Evolutionary conservation across 2,113 vertebrate genomes (phyloP).

Genomic region (Chroicocephalus ridibundus): DNA sequence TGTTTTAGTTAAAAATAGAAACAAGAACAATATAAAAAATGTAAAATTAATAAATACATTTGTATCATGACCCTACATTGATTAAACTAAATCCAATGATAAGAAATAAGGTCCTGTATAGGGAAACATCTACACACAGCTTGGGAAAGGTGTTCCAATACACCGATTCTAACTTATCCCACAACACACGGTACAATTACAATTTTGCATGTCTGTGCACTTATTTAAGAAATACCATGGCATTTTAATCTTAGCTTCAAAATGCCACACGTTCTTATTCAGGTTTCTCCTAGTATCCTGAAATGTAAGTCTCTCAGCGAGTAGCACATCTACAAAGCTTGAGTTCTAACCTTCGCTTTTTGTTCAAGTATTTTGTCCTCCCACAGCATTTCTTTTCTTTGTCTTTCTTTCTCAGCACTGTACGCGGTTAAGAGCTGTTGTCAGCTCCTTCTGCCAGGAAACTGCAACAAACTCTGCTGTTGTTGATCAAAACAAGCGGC

Average conservation of each 20-base stretch:
- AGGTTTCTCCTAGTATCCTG: not conserved
- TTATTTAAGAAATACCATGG: not conserved
- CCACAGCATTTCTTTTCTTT: not conserved
- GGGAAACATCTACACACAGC: not conserved
- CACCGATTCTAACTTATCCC: not conserved
- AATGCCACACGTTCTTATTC: not conserved
- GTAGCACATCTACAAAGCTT: not conserved
- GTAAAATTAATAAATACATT: not conserved
- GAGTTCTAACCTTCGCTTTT: not conserved
- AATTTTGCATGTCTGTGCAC: not conserved
- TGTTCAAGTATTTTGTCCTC: not conserved
- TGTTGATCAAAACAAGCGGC: slow-evolving; percentile 4
- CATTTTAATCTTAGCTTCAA: not conserved
- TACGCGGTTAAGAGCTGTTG: not conserved
- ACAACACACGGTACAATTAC: not conserved
- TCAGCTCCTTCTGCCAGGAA: not conserved
- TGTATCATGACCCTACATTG: not conserved
- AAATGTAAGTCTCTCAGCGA: not conserved
- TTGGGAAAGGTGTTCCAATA: not conserved
- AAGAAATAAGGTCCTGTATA: not conserved
- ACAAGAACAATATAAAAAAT: not conserved
- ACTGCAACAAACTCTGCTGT: not conserved
- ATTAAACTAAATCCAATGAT: not conserved
- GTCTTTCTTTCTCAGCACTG: not conserved
- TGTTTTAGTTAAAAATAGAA: not conserved